Conservation (phyloP, 2,113 vertebrate species). For the Galeopterus variegatus region DNA sequence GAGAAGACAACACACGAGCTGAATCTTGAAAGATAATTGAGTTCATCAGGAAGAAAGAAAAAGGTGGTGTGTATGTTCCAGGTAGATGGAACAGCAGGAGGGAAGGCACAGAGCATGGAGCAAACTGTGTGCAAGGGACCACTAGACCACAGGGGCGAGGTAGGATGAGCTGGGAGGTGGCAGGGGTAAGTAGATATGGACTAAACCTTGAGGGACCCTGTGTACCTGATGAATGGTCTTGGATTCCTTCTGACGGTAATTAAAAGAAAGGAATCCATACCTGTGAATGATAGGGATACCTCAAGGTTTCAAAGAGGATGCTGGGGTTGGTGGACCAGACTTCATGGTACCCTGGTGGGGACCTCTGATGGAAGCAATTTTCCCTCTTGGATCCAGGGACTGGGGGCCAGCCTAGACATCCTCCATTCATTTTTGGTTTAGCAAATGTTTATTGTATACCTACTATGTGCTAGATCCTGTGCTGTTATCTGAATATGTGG, state of each 20-base stretch:
- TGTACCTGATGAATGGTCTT: not conserved
- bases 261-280: not conserved
- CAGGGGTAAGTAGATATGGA: not conserved
- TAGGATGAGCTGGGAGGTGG: too few relatives aligned
- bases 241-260: not conserved
- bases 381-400: not conserved
- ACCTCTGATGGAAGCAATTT: not conserved
- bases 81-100: not conserved
- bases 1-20: not conserved
- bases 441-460: not conserved
- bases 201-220: not conserved
- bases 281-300: not conserved
- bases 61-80: not conserved
- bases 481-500: not conserved
- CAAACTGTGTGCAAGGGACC: too few relatives aligned
- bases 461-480: not conserved
- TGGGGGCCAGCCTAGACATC: not conserved
- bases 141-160: too few relatives aligned
- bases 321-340: not conserved
- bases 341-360: not conserved
- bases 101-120: too few relatives aligned
- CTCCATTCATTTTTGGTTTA: slow-evolving; percentile 25
- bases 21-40: not conserved
- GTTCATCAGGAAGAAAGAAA: not conserved
- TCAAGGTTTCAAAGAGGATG: not conserved